Evolutionary conservation across 2,113 vertebrate species (phyloP).

Genomic region (Aegypius monachus): DNA sequence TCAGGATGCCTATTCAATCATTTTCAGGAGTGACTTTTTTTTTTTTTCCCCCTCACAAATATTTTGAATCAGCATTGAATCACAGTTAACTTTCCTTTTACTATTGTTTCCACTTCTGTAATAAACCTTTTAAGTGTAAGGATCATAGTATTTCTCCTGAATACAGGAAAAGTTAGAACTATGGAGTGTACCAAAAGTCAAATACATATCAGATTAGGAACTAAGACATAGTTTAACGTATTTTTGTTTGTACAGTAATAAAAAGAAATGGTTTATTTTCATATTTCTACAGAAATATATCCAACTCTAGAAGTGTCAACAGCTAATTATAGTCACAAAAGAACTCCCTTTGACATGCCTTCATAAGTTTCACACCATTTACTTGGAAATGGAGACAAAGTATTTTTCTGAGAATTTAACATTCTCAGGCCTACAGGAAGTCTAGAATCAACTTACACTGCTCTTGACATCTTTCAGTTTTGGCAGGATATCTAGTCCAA

Average conservation of each 20-base stretch:
- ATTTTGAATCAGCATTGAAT: neutral
- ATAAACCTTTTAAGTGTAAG: neutral
- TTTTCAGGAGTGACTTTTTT: neutral
- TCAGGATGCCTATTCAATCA: neutral
- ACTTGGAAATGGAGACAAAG: neutral
- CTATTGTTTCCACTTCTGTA: neutral
- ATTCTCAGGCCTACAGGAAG: neutral
- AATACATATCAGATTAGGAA: neutral
- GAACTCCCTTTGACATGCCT: neutral
- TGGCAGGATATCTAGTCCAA: constrained; percentile 92
- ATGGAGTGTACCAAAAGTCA: neutral
- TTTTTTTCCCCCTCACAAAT: neutral
- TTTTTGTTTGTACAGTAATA: neutral
- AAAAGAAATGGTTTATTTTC: neutral
- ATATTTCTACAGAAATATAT: neutral
- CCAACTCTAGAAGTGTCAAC: neutral
- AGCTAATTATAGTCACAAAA: neutral
- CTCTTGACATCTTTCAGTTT: constrained; percentile 98
- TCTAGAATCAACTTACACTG: constrained; percentile 82
- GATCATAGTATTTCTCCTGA: neutral
- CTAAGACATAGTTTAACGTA: neutral
- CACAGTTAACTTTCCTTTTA: neutral
- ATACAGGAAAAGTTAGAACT: neutral
- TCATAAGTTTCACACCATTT: neutral
- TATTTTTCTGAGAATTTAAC: neutral